Percentiles rank a stretch among this genome's conserved stretches.
Evolutionary conservation across 2,113 vertebrate species (phyloP).

Genomic region (Platysternon megacephalum): DNA sequence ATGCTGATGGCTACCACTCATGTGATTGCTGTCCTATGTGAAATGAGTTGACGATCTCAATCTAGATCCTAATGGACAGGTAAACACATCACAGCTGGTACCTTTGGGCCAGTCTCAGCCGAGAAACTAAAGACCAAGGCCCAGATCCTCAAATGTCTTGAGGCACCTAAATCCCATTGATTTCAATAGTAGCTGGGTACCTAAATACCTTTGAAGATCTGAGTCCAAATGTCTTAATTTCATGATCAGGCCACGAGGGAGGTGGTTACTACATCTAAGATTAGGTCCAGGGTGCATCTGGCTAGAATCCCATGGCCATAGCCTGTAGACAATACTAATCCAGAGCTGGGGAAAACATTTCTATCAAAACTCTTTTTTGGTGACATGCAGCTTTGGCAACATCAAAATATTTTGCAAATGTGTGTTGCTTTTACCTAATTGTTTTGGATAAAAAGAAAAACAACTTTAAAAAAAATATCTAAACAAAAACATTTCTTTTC

Average conservation of each 20-base stretch:
- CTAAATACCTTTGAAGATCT: not conserved
- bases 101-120: not conserved
- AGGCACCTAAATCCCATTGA: not conserved
- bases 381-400: not conserved
- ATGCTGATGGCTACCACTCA: not conserved
- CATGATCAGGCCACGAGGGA: accelerated
- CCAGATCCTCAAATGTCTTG: not conserved
- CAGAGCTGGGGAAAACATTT: not conserved
- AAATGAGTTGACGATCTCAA: not conserved
- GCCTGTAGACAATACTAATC: accelerated
- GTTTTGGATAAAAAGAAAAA: not conserved
- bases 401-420: not conserved
- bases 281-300: not conserved
- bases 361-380: not conserved
- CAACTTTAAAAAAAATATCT: not conserved
- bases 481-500: not conserved
- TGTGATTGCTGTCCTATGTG: too few species aligned
- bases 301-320: not conserved
- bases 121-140: accelerated
- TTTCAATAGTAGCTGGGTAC: not conserved
- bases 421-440: not conserved
- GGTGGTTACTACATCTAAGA: not conserved
- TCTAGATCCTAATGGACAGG: not conserved
- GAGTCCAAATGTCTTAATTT: not conserved
- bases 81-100: accelerated